Evolutionary conservation across 2,113 vertebrate genomes (phyloP).

Genomic region (Oncorhynchus kisutch): DNA sequence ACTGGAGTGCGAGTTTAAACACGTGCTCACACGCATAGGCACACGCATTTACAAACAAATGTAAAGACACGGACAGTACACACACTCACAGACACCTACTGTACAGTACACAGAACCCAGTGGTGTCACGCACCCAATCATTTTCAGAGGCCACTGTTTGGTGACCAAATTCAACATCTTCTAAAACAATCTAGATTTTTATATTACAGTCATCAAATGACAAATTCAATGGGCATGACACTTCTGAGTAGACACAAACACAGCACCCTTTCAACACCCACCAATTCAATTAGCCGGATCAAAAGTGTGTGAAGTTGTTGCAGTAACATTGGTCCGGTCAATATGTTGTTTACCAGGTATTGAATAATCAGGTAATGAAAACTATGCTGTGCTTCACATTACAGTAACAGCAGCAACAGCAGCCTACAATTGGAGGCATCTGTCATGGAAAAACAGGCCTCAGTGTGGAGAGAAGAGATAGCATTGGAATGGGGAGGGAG

Average conservation of each 20-base stretch:
- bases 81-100: neutral
- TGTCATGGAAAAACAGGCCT: constrained; percentile 68
- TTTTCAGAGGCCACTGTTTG: no score
- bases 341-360: constrained; percentile 16
- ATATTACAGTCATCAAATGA: no score
- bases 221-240: no score
- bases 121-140: no score
- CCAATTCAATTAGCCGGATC: no score
- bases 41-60: constrained; percentile 9
- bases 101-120: no score
- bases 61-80: neutral
- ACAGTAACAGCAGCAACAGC: constrained; percentile 58
- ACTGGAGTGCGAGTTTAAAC: constrained; percentile 49
- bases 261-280: no score
- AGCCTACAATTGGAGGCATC: constrained; percentile 68
- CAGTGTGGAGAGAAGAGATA: constrained; percentile 57
- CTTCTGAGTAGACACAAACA: no score
- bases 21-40: constrained; percentile 38
- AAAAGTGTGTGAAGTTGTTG: no score
- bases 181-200: no score
- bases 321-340: no score
- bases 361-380: constrained; percentile 62
- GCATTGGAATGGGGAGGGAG: constrained; percentile 65
- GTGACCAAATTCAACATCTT: no score
- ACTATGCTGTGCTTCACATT: constrained; percentile 39